A percentile compares a stretch with the other conserved stretches of the same genome.
phyloP scores from a whole-genome alignment of 2,888 invertebrate genomes.

The Deroplatys truncata region DNA sequence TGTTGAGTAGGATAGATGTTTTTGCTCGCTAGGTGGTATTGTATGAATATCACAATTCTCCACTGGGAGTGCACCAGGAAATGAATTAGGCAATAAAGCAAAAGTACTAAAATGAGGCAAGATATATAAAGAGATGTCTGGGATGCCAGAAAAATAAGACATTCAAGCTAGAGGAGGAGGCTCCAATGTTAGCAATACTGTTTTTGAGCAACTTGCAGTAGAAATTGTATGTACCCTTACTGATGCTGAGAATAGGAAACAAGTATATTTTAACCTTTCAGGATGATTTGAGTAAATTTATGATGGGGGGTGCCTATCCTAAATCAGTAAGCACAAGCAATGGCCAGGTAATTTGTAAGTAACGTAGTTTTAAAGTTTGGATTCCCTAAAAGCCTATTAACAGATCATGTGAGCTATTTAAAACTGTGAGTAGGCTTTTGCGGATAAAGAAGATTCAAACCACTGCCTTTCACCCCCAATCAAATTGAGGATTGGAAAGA shows the following conservation, averaged over 20 bases:
- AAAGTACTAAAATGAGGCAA: neutral
- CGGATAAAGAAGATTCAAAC: neutral
- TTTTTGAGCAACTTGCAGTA: neutral
- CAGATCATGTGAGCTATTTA: constrained; percentile 37
- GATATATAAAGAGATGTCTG: neutral
- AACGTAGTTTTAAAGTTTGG: constrained; percentile 32
- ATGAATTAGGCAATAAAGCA: neutral
- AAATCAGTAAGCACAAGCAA: constrained; percentile 36
- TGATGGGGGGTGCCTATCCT: constrained; percentile 32
- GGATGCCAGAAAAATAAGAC: neutral
- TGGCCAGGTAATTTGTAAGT: constrained; percentile 34
- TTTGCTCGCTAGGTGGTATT: no score
- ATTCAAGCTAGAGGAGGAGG: neutral
- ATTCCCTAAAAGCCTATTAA: constrained; percentile 31
- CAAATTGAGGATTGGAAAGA: neutral
- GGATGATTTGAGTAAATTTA: neutral
- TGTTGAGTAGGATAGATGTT: no score
- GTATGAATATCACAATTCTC: neutral
- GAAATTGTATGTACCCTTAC: neutral
- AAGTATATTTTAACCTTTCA: neutral
- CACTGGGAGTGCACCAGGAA: neutral
- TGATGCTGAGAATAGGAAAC: neutral
- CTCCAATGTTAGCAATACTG: neutral
- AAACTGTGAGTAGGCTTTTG: constrained; percentile 29
- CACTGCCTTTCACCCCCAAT: neutral